A percentile compares a stretch with the other conserved stretches of the same genome.
These are phyloP conservation scores for Muscidifurax raptorellus DNA, from an alignment of 1,140 invertebrate species.

Conservation along the genomic window DNA sequence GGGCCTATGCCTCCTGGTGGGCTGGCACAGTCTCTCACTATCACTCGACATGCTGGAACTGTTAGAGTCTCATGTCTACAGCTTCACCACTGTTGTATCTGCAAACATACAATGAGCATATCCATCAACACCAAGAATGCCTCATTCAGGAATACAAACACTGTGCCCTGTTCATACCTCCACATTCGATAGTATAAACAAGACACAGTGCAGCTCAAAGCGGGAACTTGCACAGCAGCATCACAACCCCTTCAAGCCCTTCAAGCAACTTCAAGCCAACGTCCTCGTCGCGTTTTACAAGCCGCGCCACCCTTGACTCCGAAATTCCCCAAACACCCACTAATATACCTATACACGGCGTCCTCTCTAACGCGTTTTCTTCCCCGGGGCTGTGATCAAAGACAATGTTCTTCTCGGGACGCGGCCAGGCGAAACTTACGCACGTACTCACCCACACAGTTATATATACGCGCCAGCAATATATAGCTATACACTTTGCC, in stretches of 20 bases:
- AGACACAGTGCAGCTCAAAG: background rate
- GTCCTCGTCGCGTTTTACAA: background rate
- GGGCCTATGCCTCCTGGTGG: conserved; percentile 59
- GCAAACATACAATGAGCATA: background rate
- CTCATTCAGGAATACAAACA: background rate
- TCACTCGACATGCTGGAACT: conserved; percentile 68
- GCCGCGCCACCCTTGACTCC: background rate
- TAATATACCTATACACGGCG: background rate
- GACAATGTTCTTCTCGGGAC: background rate
- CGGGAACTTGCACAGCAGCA: background rate
- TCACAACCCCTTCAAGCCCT: too few relatives aligned
- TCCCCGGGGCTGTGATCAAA: background rate
- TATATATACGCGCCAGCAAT: background rate
- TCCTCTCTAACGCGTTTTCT: background rate
- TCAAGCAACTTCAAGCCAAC: background rate
- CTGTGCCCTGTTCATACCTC: background rate
- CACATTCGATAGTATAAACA: background rate
- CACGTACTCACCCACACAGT: background rate
- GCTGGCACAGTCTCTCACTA: conserved; percentile 58
- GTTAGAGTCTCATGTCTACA: conserved; percentile 15
- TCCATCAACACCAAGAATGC: background rate
- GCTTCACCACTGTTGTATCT: conserved; percentile 3
- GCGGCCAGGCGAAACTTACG: background rate
- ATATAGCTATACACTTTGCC: background rate
- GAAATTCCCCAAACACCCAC: background rate